phyloP scores from a whole-genome alignment of 2,888 invertebrate genomes.

The Volucella bombylans region DNA sequence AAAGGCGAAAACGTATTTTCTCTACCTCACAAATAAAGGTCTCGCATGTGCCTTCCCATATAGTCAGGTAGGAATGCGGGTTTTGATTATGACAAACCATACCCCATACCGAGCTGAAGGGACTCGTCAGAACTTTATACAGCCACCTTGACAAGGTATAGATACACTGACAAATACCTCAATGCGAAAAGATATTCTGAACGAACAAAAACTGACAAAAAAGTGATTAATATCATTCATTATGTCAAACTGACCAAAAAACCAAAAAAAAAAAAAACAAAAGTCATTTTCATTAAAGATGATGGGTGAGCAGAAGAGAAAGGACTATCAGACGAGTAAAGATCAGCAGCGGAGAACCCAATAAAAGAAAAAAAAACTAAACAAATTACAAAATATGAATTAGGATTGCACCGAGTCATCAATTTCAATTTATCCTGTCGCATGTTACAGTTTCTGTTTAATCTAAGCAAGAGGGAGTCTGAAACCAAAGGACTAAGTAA shows the following conservation, averaged over 20 bases:
- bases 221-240: slow-evolving; percentile 61
- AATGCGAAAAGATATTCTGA: background rate
- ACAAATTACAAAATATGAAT: slow-evolving; percentile 70
- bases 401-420: slow-evolving; percentile 68
- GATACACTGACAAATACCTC: background rate
- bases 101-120: slow-evolving; percentile 11
- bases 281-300: slow-evolving; percentile 62
- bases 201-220: slow-evolving; percentile 4
- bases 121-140: background rate
- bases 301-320: background rate
- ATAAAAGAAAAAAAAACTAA: background rate
- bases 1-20: background rate
- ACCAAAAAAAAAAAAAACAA: slow-evolving; percentile 19
- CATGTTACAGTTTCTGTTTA: slow-evolving; percentile 27
- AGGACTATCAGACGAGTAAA: background rate
- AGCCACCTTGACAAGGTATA: background rate
- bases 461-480: slow-evolving; percentile 9
- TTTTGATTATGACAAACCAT: slow-evolving; percentile 1
- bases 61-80: slow-evolving; percentile 44
- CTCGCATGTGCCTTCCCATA: slow-evolving; percentile 49
- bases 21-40: slow-evolving; percentile 23
- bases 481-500: background rate
- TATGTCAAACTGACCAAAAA: slow-evolving; percentile 40
- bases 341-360: no score
- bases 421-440: slow-evolving; percentile 69